Conservation (phyloP, 2,113 vertebrate species). For the Apteryx owenii region DNA sequence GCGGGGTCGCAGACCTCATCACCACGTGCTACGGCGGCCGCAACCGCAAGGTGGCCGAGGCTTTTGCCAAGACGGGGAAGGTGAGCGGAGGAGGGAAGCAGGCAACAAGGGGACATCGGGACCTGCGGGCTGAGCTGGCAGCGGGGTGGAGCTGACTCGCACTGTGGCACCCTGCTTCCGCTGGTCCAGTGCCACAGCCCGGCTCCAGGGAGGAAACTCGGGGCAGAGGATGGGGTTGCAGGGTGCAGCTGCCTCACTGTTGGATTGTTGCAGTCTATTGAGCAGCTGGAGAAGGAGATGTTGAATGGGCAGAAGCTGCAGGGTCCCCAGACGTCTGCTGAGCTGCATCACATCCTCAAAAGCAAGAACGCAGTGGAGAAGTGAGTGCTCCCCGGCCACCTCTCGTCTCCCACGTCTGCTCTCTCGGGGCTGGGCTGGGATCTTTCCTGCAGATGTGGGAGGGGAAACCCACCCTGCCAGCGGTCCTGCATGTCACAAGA, state of each 20-base stretch:
- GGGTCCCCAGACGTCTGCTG: constrained; percentile 91
- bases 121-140: neutral
- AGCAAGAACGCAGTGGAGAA: constrained; percentile 88
- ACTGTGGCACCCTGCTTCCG: neutral
- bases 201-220: neutral
- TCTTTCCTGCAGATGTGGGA: neutral
- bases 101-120: fast-evolving
- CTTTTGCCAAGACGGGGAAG: constrained; percentile 92
- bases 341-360: constrained; percentile 89
- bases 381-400: constrained; percentile 76
- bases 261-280: constrained; percentile 83
- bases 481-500: fast-evolving
- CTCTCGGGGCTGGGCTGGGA: neutral
- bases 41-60: constrained; percentile 93
- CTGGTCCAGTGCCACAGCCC: fast-evolving
- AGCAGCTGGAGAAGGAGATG: constrained; percentile 95
- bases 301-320: constrained; percentile 98
- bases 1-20: constrained; percentile 94
- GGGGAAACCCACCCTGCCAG: neutral
- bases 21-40: constrained; percentile 96
- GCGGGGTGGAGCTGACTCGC: neutral
- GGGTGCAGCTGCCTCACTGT: neutral
- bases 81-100: constrained; percentile 65
- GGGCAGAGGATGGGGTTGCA: neutral
- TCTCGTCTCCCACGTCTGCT: neutral